Percentiles rank a stretch among this genome's conserved stretches.
Conservation (phyloP, 2,888 invertebrate genomes). For the Tachystola acroxantha region DNA sequence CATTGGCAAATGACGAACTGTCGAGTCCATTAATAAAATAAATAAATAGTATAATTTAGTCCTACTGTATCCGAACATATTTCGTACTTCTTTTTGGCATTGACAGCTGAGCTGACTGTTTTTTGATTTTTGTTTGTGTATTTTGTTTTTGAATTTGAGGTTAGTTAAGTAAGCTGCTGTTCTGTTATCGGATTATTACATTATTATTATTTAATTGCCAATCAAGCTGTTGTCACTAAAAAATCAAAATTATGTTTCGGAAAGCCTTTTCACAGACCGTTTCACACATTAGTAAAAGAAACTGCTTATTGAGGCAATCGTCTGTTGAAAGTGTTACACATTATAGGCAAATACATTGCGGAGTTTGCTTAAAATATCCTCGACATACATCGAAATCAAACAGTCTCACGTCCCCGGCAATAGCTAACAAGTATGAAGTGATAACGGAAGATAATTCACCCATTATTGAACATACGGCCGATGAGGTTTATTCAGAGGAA, state of each 20-base stretch:
- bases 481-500: slow-evolving; percentile 71
- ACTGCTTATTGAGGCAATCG: slow-evolving; percentile 5
- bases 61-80: too few relatives aligned
- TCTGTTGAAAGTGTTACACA: slow-evolving; percentile 27
- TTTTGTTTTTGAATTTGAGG: too few relatives aligned
- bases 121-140: too few relatives aligned
- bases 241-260: slow-evolving; percentile 23
- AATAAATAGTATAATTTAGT: too few relatives aligned
- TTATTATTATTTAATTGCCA: too few relatives aligned
- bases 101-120: too few relatives aligned
- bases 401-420: slow-evolving; percentile 55
- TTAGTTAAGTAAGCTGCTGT: too few relatives aligned
- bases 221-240: too few relatives aligned
- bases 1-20: too few relatives aligned
- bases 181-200: too few relatives aligned
- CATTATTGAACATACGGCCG: slow-evolving; percentile 85
- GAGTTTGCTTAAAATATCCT: slow-evolving; percentile 52
- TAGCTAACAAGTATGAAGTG: slow-evolving; percentile 81
- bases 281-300: slow-evolving; percentile 11
- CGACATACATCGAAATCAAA: slow-evolving; percentile 53
- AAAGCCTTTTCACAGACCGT: slow-evolving; percentile 22
- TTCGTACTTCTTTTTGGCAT: too few relatives aligned
- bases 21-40: too few relatives aligned
- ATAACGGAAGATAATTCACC: slow-evolving; percentile 84
- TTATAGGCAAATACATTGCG: slow-evolving; percentile 50